A percentile compares a stretch with the other conserved stretches of the same genome.
Conservation (phyloP, 2,113 vertebrate species). For the Tyto alba region DNA sequence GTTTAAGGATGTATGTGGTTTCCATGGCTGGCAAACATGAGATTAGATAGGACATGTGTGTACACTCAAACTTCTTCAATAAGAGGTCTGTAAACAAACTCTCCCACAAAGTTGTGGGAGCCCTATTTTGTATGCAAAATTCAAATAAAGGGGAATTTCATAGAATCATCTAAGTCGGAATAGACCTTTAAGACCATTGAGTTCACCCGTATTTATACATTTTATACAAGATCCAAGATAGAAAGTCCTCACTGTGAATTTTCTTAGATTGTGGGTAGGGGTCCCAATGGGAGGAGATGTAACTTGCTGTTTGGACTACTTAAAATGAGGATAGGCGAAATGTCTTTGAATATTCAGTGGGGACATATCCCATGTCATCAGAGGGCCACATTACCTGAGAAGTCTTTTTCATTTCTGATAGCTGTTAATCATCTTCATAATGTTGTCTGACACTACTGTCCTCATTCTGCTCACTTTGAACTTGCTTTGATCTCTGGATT, state of each 20-base stretch:
- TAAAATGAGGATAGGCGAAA: background rate
- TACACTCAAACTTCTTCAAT: background rate
- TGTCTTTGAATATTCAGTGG: background rate
- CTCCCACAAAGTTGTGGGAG: background rate
- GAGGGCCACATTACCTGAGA: background rate
- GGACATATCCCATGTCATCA: background rate
- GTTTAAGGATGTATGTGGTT: background rate
- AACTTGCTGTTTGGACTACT: background rate
- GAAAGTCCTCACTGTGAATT: background rate
- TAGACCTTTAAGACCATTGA: background rate
- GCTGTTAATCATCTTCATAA: background rate
- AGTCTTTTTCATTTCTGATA: background rate
- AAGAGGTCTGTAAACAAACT: background rate
- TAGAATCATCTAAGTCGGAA: background rate
- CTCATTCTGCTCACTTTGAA: background rate
- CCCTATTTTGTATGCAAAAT: background rate
- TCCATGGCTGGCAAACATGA: background rate
- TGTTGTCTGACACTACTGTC: background rate
- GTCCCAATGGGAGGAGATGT: background rate
- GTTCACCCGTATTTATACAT: background rate
- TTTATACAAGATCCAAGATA: background rate
- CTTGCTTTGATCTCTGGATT: background rate
- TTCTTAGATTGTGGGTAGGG: background rate
- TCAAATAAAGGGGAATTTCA: background rate
- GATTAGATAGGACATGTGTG: accelerated